Evolutionary conservation across 2,797 vertebrate genomes (phyloP).

Genomic region (Ambastaia sidthimunki): DNA sequence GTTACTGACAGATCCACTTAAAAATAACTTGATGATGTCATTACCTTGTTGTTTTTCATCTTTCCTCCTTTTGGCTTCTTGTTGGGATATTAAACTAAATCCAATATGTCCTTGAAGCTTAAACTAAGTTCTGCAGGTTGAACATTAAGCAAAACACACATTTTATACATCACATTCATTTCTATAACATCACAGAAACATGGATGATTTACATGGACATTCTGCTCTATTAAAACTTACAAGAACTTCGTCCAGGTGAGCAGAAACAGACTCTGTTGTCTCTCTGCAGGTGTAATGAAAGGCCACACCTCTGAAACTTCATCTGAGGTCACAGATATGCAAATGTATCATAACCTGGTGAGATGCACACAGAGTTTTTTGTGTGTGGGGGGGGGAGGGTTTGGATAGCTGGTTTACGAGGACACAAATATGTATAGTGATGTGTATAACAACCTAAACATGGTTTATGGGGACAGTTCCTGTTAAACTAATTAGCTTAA

Average conservation of each 20-base stretch:
- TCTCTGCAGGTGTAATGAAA: conserved; percentile 58
- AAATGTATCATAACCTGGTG: not conserved
- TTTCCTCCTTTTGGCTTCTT: not conserved
- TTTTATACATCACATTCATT: not conserved
- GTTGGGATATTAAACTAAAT: not conserved
- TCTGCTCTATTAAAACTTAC: not conserved
- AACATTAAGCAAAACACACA: not conserved
- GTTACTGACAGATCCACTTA: no score
- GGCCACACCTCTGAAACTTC: conserved; percentile 64
- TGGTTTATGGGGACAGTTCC: no score
- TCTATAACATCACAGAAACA: not conserved
- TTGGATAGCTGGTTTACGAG: no score
- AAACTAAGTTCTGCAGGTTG: not conserved
- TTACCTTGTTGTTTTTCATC: conserved; percentile 26
- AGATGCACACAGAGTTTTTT: not conserved
- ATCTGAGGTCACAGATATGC: conserved; percentile 7
- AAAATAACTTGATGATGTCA: not conserved
- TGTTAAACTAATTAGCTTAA: no score
- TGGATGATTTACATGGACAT: not conserved
- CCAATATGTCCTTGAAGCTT: not conserved
- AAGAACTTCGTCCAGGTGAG: not conserved
- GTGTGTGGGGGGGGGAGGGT: no score
- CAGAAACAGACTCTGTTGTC: not conserved
- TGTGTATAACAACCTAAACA: no score
- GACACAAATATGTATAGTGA: no score